Percentiles rank a stretch among this genome's conserved stretches.
Conservation (phyloP, 2,888 invertebrate species). For the Coremacera marginata region DNA sequence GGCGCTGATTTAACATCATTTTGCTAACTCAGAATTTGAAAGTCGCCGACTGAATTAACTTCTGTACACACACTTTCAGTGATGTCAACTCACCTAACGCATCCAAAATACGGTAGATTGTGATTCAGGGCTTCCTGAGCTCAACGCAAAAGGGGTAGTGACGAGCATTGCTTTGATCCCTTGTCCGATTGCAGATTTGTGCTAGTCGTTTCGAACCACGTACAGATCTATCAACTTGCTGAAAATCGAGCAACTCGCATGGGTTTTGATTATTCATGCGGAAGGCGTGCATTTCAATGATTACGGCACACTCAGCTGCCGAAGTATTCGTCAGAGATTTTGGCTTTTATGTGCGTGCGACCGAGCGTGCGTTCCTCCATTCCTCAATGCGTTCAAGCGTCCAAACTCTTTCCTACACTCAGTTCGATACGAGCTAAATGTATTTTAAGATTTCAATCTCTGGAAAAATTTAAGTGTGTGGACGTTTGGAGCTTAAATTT, state of each 20-base stretch:
- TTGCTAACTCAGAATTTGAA: not conserved
- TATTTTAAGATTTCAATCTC: slow-evolving; percentile 11
- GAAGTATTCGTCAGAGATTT: slow-evolving; percentile 19
- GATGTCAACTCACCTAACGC: not conserved
- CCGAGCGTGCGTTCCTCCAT: slow-evolving; percentile 28
- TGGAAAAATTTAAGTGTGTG: not conserved
- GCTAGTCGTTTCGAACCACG: not conserved
- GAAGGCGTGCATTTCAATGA: slow-evolving; percentile 54
- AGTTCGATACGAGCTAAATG: not conserved
- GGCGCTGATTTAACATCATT: slow-evolving; percentile 38
- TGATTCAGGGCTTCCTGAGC: not conserved
- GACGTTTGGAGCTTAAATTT: not conserved
- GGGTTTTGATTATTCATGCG: slow-evolving; percentile 50
- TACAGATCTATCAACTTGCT: slow-evolving; percentile 7
- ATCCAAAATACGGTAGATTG: not conserved
- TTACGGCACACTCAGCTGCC: slow-evolving; percentile 44
- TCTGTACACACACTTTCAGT: not conserved
- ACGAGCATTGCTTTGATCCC: not conserved
- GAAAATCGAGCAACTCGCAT: slow-evolving; percentile 31
- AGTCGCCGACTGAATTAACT: slow-evolving; percentile 10
- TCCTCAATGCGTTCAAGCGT: not conserved
- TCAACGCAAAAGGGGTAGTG: not conserved
- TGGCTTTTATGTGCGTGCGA: slow-evolving; percentile 40
- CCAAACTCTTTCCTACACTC: not conserved
- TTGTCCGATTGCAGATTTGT: not conserved